Evolutionary conservation across 2,113 vertebrate species (phyloP).

Genomic region (Seriola aureovittata): DNA sequence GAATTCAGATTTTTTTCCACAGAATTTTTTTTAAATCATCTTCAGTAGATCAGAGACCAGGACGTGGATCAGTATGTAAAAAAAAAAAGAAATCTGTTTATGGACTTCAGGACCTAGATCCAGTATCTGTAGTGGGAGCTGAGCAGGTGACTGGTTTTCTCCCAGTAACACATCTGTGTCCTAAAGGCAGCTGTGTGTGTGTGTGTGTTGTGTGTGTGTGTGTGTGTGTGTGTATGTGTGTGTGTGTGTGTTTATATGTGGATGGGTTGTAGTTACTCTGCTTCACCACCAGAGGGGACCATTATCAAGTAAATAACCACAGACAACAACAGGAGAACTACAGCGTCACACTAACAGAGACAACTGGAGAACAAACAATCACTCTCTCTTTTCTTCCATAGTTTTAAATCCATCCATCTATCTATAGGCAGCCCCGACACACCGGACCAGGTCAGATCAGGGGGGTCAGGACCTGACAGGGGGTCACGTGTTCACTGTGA

Average conservation of each 20-base stretch:
- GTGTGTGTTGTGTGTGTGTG: background rate
- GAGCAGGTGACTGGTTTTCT: background rate
- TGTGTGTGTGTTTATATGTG: background rate
- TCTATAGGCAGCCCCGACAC: conserved; percentile 57
- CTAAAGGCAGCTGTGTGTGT: background rate
- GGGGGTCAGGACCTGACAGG: background rate
- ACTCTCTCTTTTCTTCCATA: conserved; percentile 66
- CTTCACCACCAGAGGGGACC: conserved; percentile 72
- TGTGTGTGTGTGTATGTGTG: background rate
- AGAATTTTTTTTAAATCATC: too few relatives aligned
- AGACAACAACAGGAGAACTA: conserved; percentile 29
- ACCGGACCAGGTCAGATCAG: too few relatives aligned
- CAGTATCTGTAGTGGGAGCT: background rate
- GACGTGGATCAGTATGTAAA: too few relatives aligned
- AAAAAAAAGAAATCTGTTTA: too few relatives aligned
- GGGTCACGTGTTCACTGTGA: background rate
- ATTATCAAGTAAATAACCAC: conserved; percentile 73
- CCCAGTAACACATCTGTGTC: background rate
- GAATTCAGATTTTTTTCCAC: too few relatives aligned
- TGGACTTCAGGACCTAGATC: too few relatives aligned
- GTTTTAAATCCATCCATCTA: conserved; percentile 39
- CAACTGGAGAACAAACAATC: conserved; percentile 48
- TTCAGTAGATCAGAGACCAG: background rate
- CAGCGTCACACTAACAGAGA: conserved; percentile 35
- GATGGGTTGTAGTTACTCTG: conserved; percentile 41